A percentile compares a stretch with the other conserved stretches of the same genome.
Evolutionary conservation across 2,888 invertebrate genomes (phyloP).

Genomic region (Stenodera caucasica): DNA sequence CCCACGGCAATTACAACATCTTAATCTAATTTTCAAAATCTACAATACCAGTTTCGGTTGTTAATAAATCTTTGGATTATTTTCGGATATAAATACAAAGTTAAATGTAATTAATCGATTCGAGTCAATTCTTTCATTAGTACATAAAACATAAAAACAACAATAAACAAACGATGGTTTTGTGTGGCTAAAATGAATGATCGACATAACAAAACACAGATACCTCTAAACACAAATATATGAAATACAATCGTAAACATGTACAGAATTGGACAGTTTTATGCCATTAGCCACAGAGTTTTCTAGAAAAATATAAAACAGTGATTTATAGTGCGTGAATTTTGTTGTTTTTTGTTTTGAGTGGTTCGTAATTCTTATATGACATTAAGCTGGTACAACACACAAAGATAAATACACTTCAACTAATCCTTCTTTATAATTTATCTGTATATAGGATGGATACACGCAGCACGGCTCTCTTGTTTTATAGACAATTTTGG

Average conservation of each 20-base stretch:
- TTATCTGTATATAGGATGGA: slow-evolving; percentile 26
- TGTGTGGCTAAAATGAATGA: background rate
- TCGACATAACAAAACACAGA: background rate
- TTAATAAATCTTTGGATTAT: too few relatives aligned
- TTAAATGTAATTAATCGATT: background rate
- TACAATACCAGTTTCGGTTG: background rate
- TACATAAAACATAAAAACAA: too few relatives aligned
- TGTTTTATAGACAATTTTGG: slow-evolving; percentile 1
- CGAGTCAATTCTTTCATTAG: background rate
- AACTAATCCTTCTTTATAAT: slow-evolving; percentile 31
- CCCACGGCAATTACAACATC: too few relatives aligned
- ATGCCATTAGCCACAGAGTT: slow-evolving; percentile 19
- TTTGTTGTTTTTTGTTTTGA: slow-evolving; percentile 29
- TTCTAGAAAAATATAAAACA: slow-evolving; percentile 30
- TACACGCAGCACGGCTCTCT: slow-evolving; percentile 23
- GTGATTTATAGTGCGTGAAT: slow-evolving; percentile 31
- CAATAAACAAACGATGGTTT: background rate
- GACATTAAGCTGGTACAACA: slow-evolving; percentile 28
- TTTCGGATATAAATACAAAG: too few relatives aligned
- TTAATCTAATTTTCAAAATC: too few relatives aligned
- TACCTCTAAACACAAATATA: background rate
- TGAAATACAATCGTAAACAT: background rate
- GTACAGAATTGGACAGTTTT: slow-evolving; percentile 27
- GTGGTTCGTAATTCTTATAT: slow-evolving; percentile 33
- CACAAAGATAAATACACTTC: slow-evolving; percentile 33